Percentiles rank a stretch among this genome's conserved stretches.
These are phyloP conservation scores for Orthonyx spaldingii DNA, from an alignment of 2,113 vertebrate species.

Conservation along the genomic window DNA sequence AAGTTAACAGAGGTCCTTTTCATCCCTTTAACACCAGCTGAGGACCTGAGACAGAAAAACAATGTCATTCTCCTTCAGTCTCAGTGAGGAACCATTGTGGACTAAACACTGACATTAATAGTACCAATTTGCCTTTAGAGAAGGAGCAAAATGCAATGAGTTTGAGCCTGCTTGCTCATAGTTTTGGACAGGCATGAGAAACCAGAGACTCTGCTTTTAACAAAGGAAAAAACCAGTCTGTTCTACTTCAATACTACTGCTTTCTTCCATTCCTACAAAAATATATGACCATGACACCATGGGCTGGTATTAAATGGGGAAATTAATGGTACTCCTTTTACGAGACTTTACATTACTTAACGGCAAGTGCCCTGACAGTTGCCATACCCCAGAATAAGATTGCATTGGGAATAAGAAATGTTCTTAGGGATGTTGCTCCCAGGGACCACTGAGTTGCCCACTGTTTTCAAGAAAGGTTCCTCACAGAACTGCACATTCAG, in stretches of 20 bases:
- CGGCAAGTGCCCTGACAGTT: neutral
- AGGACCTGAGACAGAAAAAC: neutral
- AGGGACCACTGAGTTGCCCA: neutral
- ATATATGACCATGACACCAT: neutral
- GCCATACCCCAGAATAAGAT: neutral
- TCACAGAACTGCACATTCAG: neutral
- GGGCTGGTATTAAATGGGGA: neutral
- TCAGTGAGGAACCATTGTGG: neutral
- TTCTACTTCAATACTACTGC: neutral
- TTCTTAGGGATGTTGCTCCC: neutral
- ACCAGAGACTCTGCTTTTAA: neutral
- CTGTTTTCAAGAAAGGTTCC: neutral
- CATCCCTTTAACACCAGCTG: neutral
- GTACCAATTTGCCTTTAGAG: neutral
- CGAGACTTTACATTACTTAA: neutral
- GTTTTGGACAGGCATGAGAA: neutral
- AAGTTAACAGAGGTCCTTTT: neutral
- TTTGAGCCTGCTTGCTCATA: neutral
- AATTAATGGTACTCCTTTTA: neutral
- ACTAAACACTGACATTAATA: neutral
- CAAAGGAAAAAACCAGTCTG: neutral
- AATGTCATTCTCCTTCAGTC: neutral
- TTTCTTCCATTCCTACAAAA: neutral
- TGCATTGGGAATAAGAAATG: neutral
- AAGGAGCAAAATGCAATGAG: neutral